A percentile compares a stretch with the other conserved stretches of the same genome.
Evolutionary conservation across 2,113 vertebrate genomes (phyloP).

Genomic region (Emydura subglobosa): DNA sequence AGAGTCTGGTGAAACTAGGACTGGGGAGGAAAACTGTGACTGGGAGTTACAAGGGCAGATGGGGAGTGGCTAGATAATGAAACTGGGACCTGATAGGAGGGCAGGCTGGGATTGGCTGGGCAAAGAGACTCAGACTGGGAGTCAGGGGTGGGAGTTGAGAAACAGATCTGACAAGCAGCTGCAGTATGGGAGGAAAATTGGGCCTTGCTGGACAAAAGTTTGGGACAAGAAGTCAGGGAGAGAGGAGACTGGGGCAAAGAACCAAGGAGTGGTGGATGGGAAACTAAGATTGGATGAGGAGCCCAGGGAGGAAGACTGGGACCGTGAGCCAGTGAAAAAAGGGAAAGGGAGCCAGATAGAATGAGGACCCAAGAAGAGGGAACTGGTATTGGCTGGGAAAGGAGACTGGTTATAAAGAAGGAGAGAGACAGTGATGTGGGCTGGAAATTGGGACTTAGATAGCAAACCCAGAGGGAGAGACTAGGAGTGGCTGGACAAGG

Average conservation of each 20-base stretch:
- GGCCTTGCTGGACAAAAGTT: not conserved
- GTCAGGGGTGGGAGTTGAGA: too few species aligned
- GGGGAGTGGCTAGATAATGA: not conserved
- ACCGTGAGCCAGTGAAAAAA: not conserved
- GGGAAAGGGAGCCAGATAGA: not conserved
- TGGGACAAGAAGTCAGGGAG: not conserved
- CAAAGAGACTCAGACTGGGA: not conserved
- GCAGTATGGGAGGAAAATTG: not conserved
- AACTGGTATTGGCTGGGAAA: not conserved
- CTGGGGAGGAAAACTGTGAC: not conserved
- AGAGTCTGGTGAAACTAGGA: not conserved
- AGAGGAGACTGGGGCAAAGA: not conserved
- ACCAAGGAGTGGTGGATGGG: not conserved
- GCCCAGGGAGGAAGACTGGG: not conserved
- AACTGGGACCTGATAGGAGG: not conserved
- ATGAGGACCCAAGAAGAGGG: not conserved
- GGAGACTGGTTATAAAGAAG: not conserved
- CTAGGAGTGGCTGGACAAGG: not conserved
- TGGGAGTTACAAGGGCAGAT: not conserved
- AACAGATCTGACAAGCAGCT: not conserved
- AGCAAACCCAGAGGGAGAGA: not conserved
- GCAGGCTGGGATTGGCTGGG: not conserved
- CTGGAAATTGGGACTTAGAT: not conserved
- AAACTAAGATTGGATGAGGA: not conserved
- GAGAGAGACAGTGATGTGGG: too few species aligned